Conservation (phyloP, 53 echinoderm and acorn worm species). For the Stichopus horrens region DNA sequence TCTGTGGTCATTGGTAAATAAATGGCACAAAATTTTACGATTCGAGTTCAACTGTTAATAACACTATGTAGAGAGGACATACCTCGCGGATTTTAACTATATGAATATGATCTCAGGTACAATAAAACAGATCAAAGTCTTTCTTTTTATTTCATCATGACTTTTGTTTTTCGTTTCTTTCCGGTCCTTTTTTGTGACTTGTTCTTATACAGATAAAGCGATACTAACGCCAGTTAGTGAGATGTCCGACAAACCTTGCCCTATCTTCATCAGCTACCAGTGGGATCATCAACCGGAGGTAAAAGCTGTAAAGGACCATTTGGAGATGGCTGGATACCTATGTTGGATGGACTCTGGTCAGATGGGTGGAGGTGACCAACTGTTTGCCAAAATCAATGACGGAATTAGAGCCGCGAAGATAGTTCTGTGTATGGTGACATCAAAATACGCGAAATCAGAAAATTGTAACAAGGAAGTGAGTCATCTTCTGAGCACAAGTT, state of each 20-base stretch:
- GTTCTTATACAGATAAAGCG: conserved; percentile 53
- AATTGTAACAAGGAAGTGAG: conserved; percentile 96
- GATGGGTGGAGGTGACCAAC: conserved; percentile 97
- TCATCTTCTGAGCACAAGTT: background rate
- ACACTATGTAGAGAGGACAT: no score
- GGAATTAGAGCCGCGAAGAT: conserved; percentile 91
- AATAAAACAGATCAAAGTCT: no score
- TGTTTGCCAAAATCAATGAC: conserved; percentile 84
- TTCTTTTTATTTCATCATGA: no score
- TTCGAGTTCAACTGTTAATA: no score
- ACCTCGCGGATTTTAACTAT: no score
- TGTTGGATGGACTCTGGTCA: conserved; percentile 99
- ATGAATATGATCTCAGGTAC: no score
- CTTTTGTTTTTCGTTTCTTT: no score
- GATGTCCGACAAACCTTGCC: conserved; percentile 62
- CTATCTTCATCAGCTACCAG: conserved; percentile 90
- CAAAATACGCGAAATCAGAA: conserved; percentile 89
- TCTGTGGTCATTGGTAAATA: no score
- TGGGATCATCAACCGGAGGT: conserved; percentile 97
- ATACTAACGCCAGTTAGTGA: conserved; percentile 63
- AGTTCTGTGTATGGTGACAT: conserved; percentile 93
- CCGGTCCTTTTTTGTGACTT: no score
- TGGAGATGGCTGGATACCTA: conserved; percentile 87
- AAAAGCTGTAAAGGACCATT: conserved; percentile 76
- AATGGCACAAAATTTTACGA: no score